Evolutionary conservation across 2,113 vertebrate species (phyloP), one percentile per base, ranked within the genome.

Genomic region (Phasianus colchicus): DNA sequence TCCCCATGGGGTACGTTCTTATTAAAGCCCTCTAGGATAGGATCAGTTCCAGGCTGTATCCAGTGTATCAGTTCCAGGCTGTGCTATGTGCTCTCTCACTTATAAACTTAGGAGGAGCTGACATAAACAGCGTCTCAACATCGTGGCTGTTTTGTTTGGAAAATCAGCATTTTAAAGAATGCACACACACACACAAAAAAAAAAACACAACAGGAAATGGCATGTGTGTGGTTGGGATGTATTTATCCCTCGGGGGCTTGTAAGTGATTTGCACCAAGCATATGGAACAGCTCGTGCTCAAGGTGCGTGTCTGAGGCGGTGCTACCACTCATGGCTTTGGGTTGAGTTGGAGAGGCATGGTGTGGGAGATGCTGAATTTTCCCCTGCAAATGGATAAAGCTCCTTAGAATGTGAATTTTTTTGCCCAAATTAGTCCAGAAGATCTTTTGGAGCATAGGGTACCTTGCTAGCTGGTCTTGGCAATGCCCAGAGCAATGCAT

Each of bases 21-120:
- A 6, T 20, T 54, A 60, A 29, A 17, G 7, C 5, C 61, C 25
- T 43, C 40, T n/a, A 3, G 27, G 40, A 24, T 63, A 67, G 36
- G 75, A 24, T 8, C 54, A 30, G 54, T 55, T 70, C n/a, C 38
- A 27, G 38, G 36, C 60, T 71, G 25, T 0, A 42, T 42, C 42
- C 24, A 52, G 48, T 10, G 22, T 5, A 58, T 34, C 57, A 34
- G 57, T 34, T 70, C 27, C 38, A 29, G 40, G 34, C 66, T 72
- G 25, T 0, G 1, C 64, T 34, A 54, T 80, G 27, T 42, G 12
- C 27, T 69, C 43, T 34, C 15, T 66, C 5, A 16, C 2, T 19
- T 83, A 34, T 58, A 94, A 96, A 94, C 85, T 85, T 80, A 45
- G 7, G 27, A n/a, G 42, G 48, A 92, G 48, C 40, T 78, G 67